Base-by-base conservation (phyloP, 2,888 invertebrate species). In the Ethmia dodecea region DNA sequence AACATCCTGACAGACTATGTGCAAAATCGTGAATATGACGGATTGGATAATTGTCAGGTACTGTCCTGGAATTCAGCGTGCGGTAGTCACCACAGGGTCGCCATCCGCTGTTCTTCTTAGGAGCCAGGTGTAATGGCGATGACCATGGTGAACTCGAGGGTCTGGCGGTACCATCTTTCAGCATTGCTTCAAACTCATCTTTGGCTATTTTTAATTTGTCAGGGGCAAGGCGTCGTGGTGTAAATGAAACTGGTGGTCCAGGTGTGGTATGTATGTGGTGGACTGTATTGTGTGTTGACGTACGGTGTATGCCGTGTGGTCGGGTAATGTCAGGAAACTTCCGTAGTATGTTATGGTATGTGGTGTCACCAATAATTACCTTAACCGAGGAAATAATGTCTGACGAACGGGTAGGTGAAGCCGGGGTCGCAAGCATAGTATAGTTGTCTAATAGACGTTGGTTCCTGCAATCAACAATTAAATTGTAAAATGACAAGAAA, bases 41-140 rank as follows among this genome's bases (percentile, higher is more conserved):
- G 11, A 39, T 11, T n/a, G 35, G 39, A 15, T 39, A n/a, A n/a
- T n/a, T n/a, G n/a, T n/a, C n/a, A n/a, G n/a, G n/a, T n/a, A n/a
- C n/a, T n/a, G n/a, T n/a, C 22, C 31, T 26, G 12, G 36, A 22
- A 13, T 37, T 37, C 11, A 37, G 11, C 9, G 24, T 15, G 42
- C 46, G 34, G 56, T 69, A 10, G 63, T 38, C 63, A 0, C 60
- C 60, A 40, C 65, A 62, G 1, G 54, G 54, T 5, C 62, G 33
- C 56, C 55, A 58, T 2, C 37, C 37, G 13, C 42, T 43, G 8
- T 39, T 37, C 27, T 44, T 41, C 39, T 61, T 67, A 5, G 49
- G 48, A 3, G 49, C 59, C 38, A 60, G 20, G 33, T 60, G 59
- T 46, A 40, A n/a, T n/a, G n/a, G n/a, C n/a, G n/a, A n/a, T n/a